These are phyloP conservation scores for Corythaeola cristata DNA, from an alignment of 2,113 vertebrate genomes.

Conservation along the genomic window DNA sequence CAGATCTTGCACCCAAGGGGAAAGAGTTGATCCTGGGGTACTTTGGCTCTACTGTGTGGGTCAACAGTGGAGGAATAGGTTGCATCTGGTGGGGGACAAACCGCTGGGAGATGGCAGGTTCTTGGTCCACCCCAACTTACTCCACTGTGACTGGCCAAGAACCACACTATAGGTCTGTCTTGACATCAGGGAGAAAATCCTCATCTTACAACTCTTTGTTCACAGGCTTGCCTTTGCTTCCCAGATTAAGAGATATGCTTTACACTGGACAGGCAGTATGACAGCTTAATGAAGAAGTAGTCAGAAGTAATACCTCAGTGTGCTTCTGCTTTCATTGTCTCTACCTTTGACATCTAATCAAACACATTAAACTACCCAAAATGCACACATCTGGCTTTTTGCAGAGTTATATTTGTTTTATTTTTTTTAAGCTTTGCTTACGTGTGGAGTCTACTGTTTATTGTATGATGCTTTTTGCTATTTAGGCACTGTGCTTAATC, in stretches of 20 bases:
- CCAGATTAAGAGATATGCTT: background rate
- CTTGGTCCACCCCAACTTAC: background rate
- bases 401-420: background rate
- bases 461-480: constrained; percentile 26
- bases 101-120: background rate
- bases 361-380: background rate
- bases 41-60: background rate
- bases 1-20: background rate
- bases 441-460: constrained; percentile 38
- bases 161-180: background rate
- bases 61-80: background rate
- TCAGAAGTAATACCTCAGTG: background rate
- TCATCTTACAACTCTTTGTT: background rate
- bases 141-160: background rate
- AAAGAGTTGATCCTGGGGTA: background rate
- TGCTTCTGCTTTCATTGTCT: background rate
- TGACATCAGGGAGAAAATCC: background rate
- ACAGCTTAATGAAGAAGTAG: background rate
- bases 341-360: background rate
- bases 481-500: constrained; percentile 44
- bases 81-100: background rate
- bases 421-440: constrained; percentile 20
- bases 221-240: background rate
- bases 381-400: background rate
- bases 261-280: background rate